phyloP scores from a whole-genome alignment of 1,140 invertebrate species.

The Zaprionus davidi region DNA sequence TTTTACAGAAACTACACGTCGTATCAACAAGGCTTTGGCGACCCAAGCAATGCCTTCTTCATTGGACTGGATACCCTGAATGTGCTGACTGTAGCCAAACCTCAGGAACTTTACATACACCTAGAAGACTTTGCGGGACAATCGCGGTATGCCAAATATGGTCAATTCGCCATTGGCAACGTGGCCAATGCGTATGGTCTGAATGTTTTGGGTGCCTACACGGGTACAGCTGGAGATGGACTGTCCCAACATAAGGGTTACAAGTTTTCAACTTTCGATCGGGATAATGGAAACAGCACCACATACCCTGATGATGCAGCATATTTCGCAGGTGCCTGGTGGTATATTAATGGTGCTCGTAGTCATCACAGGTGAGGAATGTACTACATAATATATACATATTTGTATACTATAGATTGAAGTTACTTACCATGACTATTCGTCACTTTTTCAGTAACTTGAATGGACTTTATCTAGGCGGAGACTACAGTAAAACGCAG shows the following conservation, averaged over 20 bases:
- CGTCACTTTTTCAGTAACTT: conserved; percentile 16
- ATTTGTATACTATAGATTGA: no score
- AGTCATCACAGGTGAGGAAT: no score
- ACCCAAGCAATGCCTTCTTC: conserved; percentile 9
- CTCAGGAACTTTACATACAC: conserved; percentile 21
- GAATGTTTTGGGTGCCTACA: conserved; percentile 27
- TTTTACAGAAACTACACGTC: conserved; percentile 29
- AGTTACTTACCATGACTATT: neutral
- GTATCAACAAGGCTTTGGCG: conserved; percentile 33
- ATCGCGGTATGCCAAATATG: conserved; percentile 16
- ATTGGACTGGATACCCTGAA: conserved; percentile 32
- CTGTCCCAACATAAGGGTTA: conserved; percentile 24
- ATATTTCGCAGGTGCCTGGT: conserved; percentile 28
- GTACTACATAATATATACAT: no score
- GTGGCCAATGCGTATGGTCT: conserved; percentile 23
- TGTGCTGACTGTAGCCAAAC: neutral
- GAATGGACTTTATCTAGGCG: conserved; percentile 35
- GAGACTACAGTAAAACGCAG: neutral
- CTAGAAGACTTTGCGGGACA: conserved; percentile 23
- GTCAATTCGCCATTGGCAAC: conserved; percentile 26
- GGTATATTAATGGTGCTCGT: neutral
- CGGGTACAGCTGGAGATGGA: conserved; percentile 59
- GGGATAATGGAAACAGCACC: conserved; percentile 5
- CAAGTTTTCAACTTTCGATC: conserved; percentile 60
- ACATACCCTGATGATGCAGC: neutral